These are phyloP conservation scores for Pangasius macronema DNA, from an alignment of 2,797 vertebrate genomes.

Conservation along the genomic window DNA sequence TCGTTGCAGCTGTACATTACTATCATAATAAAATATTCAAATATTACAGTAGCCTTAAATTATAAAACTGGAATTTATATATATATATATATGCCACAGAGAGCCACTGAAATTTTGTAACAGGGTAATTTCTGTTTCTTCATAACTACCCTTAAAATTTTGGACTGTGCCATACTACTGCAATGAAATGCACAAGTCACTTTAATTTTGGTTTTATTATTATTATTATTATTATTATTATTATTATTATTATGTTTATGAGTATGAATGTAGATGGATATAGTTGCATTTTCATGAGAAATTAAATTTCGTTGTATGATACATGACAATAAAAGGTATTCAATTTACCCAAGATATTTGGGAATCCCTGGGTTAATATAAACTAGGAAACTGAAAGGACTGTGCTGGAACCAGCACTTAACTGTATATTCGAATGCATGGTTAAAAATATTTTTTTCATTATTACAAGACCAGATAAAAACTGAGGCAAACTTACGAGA, in stretches of 20 bases:
- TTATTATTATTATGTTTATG: too few species aligned
- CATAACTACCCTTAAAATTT: too few species aligned
- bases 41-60: neutral
- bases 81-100: neutral
- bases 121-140: neutral
- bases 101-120: neutral
- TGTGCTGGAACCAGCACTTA: neutral
- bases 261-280: too few species aligned
- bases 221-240: too few species aligned
- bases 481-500: slow-evolving; percentile 78
- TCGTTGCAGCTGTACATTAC: neutral
- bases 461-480: neutral
- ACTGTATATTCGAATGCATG: neutral
- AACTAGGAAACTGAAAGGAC: neutral
- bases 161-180: too few species aligned
- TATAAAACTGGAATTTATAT: too few species aligned
- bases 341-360: neutral
- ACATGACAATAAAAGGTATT: too few species aligned
- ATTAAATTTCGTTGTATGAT: too few species aligned
- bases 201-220: too few species aligned
- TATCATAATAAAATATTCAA: neutral
- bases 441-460: neutral
- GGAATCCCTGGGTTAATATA: neutral
- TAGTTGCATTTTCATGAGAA: too few species aligned
- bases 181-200: too few species aligned